Evolutionary conservation across 2,888 invertebrate genomes (phyloP).

Genomic region (Meteorus cinctellus): DNA sequence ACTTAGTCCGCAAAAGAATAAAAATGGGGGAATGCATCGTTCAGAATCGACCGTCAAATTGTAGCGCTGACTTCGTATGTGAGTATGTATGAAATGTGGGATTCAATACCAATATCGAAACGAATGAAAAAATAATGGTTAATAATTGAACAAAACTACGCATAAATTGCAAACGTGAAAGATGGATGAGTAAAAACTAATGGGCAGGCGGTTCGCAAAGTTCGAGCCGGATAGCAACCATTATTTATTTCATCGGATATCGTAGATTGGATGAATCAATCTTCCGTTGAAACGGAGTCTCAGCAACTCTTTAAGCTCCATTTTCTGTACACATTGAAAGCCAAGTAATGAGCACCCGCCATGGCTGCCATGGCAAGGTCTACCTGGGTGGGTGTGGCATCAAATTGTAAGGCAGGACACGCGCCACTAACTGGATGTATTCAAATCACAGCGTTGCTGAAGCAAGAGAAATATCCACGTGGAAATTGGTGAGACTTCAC

Average conservation of each 20-base stretch:
- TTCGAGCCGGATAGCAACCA: constrained; percentile 27
- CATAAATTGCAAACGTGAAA: background rate
- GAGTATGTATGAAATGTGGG: constrained; percentile 23
- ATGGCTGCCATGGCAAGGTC: constrained; percentile 42
- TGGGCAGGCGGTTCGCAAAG: constrained; percentile 26
- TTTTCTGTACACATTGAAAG: constrained; percentile 47
- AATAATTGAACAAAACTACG: background rate
- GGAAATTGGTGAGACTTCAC: background rate
- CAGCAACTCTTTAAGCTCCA: background rate
- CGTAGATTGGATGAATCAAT: constrained; percentile 41
- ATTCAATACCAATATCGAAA: constrained; percentile 17
- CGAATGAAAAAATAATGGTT: constrained; percentile 12
- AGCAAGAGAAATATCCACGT: constrained; percentile 65
- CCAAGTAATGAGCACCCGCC: constrained; percentile 52
- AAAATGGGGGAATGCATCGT: too few relatives aligned
- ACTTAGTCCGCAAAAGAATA: too few relatives aligned
- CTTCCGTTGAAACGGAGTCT: constrained; percentile 25
- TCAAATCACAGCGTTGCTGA: constrained; percentile 70
- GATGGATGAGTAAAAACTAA: constrained; percentile 7
- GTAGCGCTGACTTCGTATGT: background rate
- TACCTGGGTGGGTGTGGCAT: constrained; percentile 25
- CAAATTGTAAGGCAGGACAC: constrained; percentile 65
- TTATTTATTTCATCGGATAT: constrained; percentile 41
- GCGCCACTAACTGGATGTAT: constrained; percentile 72
- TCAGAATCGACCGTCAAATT: background rate